Evolutionary conservation across 2,113 vertebrate species (phyloP).

Genomic region (Butastur rufipennis): DNA sequence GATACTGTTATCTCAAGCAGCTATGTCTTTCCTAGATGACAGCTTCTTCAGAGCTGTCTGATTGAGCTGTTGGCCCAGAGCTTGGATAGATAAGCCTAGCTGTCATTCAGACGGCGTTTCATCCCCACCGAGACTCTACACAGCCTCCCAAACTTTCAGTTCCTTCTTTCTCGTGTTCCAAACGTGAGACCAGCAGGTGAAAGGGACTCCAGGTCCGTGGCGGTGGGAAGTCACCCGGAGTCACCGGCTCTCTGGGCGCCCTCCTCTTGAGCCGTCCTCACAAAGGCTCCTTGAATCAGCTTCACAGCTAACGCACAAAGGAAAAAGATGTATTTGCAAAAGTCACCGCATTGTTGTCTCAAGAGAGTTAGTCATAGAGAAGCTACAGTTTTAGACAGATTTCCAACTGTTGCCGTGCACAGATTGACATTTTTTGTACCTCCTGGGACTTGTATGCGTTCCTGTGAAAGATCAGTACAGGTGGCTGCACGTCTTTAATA

Average conservation of each 20-base stretch:
- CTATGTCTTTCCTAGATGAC: neutral
- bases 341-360: neutral
- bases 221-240: too few species aligned
- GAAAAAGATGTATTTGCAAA: neutral
- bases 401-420: neutral
- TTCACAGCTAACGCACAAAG: neutral
- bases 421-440: neutral
- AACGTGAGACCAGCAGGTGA: neutral
- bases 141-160: neutral
- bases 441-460: rapidly evolving
- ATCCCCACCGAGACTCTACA: neutral
- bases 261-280: neutral
- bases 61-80: neutral
- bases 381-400: neutral
- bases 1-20: neutral
- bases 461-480: neutral
- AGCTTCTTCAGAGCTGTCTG: neutral
- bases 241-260: rapidly evolving
- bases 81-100: neutral
- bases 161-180: neutral
- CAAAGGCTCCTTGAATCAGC: neutral
- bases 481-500: neutral
- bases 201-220: neutral
- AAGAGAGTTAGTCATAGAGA: neutral
- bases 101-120: neutral